These are phyloP conservation scores for Lepus europaeus DNA, from an alignment of 2,113 vertebrate genomes.

Conservation along the genomic window DNA sequence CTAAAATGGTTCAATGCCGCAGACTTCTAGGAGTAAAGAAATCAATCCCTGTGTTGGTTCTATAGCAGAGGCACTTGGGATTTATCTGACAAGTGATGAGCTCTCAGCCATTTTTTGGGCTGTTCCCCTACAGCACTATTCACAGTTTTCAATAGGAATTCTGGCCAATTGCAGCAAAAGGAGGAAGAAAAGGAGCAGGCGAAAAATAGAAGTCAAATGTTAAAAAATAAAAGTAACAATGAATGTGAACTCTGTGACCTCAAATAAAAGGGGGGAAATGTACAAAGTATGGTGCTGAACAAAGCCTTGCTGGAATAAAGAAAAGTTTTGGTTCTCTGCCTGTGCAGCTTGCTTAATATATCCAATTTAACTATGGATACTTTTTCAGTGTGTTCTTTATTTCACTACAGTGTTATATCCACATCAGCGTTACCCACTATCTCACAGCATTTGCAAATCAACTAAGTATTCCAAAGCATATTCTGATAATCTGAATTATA, in stretches of 20 bases:
- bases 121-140: slow-evolving; percentile 46
- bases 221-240: slow-evolving; percentile 76
- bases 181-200: slow-evolving; percentile 55
- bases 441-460: background rate
- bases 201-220: slow-evolving; percentile 69
- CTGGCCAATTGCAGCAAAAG: slow-evolving; percentile 21
- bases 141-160: slow-evolving; percentile 70
- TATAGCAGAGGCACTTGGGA: slow-evolving; percentile 49
- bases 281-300: slow-evolving; percentile 50
- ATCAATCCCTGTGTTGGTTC: slow-evolving; percentile 13
- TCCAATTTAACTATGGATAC: background rate
- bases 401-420: background rate
- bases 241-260: slow-evolving; percentile 71
- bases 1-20: slow-evolving; percentile 29
- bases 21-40: slow-evolving; percentile 48
- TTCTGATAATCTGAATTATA: background rate
- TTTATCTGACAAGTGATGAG: slow-evolving; percentile 44
- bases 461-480: background rate
- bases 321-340: background rate
- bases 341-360: background rate
- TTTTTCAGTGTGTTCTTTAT: background rate
- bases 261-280: slow-evolving; percentile 57
- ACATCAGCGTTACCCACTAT: background rate
- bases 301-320: slow-evolving; percentile 35
- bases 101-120: slow-evolving; percentile 19